These are phyloP conservation scores for Nothoprocta pentlandii DNA, from an alignment of 2,113 vertebrate species.

Conservation along the genomic window DNA sequence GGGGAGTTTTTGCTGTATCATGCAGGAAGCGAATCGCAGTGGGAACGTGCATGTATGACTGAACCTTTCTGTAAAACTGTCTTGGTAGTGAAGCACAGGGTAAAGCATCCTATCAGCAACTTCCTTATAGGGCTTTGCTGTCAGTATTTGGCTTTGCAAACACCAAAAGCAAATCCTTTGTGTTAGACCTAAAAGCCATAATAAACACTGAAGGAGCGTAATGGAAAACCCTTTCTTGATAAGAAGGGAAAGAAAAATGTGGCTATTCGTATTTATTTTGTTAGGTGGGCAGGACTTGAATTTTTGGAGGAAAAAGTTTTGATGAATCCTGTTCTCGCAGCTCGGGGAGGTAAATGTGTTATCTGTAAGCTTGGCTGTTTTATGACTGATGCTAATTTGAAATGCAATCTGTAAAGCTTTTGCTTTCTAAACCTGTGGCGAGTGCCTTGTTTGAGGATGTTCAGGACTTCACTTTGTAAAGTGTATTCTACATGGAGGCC, in stretches of 20 bases:
- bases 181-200: background rate
- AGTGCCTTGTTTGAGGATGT: background rate
- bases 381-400: background rate
- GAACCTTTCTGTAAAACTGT: background rate
- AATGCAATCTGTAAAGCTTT: background rate
- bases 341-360: background rate
- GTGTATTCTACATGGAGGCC: background rate
- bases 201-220: background rate
- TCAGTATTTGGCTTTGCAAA: background rate
- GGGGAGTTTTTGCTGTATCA: background rate
- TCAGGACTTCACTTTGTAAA: background rate
- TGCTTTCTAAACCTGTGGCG: background rate
- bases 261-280: background rate
- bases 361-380: background rate
- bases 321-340: fast-evolving
- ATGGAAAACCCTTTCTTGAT: conserved; percentile 2
- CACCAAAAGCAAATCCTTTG: background rate
- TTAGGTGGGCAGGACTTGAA: background rate
- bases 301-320: background rate
- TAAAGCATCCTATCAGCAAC: background rate
- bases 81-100: background rate
- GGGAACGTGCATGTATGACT: background rate
- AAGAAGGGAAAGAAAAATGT: background rate
- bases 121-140: background rate
- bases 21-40: background rate